Evolutionary conservation across 2,113 vertebrate species (phyloP).

Genomic region (Mesitornis unicolor): DNA sequence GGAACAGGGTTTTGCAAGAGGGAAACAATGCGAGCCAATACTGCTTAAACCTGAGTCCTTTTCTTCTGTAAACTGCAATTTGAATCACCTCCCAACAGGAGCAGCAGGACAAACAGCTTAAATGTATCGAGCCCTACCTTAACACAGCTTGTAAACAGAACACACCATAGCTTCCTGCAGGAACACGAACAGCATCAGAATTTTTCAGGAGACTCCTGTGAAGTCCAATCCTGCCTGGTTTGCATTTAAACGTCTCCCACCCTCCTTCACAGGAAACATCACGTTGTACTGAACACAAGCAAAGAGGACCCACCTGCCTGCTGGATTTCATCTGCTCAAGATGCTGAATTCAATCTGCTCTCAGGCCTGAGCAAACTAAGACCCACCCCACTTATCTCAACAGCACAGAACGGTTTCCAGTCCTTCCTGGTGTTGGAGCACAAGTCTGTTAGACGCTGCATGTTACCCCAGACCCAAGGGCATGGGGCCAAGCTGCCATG

Average conservation of each 20-base stretch:
- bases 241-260: not conserved
- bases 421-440: not conserved
- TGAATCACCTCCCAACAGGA: not conserved
- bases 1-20: not conserved
- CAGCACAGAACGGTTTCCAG: not conserved
- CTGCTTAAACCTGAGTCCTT: not conserved
- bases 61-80: not conserved
- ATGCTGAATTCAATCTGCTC: not conserved
- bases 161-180: not conserved
- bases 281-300: not conserved
- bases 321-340: not conserved
- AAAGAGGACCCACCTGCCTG: not conserved
- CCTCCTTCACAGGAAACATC: not conserved
- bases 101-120: not conserved
- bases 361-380: not conserved
- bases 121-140: not conserved
- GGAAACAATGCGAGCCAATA: not conserved
- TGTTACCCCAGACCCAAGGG: not conserved
- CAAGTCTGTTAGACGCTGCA: not conserved
- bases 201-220: not conserved
- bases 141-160: not conserved
- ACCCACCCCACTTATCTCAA: not conserved
- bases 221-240: not conserved
- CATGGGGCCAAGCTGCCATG: not conserved
- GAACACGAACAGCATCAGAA: not conserved